phyloP scores from a whole-genome alignment of 2,113 vertebrate genomes.

The Greenwoodochromis staneri region DNA sequence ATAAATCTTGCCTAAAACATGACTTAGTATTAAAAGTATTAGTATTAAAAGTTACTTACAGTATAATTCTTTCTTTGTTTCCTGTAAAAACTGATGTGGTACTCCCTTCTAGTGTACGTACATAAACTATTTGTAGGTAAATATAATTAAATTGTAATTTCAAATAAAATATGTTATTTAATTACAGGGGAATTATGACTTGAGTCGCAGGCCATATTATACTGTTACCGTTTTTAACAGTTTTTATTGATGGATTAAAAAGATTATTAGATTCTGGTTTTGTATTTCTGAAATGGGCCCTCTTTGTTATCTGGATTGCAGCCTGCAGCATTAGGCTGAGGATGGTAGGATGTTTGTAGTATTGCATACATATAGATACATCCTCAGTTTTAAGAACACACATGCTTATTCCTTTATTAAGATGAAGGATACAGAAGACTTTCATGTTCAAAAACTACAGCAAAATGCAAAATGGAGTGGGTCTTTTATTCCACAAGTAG shows the following conservation, averaged over 20 bases:
- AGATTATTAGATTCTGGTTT: neutral
- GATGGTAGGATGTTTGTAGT: neutral
- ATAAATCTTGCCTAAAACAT: neutral
- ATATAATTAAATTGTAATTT: neutral
- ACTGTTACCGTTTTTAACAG: neutral
- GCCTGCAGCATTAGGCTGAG: neutral
- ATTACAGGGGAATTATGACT: neutral
- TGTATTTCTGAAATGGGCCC: neutral
- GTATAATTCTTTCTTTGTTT: neutral
- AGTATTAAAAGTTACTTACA: neutral
- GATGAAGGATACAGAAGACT: neutral
- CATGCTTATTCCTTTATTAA: fast-evolving
- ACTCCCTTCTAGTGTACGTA: fast-evolving
- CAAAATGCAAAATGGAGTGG: neutral
- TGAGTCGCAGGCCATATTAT: neutral
- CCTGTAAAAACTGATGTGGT: fast-evolving
- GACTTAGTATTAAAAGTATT: neutral
- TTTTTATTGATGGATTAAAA: neutral
- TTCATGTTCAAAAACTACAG: neutral
- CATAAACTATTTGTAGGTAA: neutral
- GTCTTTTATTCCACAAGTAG: fast-evolving
- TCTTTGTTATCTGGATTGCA: neutral
- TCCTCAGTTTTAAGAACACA: neutral
- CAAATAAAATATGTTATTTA: neutral
- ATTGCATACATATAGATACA: neutral